These are phyloP conservation scores for Agonopterix heracliana DNA, from an alignment of 2,888 invertebrate species.

Conservation along the genomic window DNA sequence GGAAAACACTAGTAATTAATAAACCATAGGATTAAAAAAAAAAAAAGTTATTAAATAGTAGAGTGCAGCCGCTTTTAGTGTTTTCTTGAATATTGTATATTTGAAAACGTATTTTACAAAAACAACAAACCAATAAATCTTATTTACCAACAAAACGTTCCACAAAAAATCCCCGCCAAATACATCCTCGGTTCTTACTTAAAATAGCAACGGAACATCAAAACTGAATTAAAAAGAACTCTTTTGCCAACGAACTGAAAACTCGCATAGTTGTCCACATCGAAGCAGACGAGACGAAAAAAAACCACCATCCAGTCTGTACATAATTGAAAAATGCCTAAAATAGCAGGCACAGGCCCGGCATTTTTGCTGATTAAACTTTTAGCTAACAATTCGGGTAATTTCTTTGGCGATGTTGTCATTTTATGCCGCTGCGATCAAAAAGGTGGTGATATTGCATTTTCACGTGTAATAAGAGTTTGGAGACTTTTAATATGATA, in stretches of 20 bases:
- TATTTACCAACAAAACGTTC: background rate
- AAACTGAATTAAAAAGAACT: constrained; percentile 9
- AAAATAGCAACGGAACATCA: background rate
- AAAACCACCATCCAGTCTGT: constrained; percentile 17
- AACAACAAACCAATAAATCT: background rate
- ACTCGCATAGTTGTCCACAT: constrained; percentile 25
- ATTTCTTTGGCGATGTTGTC: constrained; percentile 42
- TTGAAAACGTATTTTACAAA: background rate
- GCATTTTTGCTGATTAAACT: constrained; percentile 41
- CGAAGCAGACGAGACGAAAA: constrained; percentile 21
- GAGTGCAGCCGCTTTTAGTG: too few species aligned
- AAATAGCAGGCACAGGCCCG: constrained; percentile 42
- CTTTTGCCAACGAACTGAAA: constrained; percentile 7
- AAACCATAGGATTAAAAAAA: too few species aligned
- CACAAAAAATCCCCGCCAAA: background rate
- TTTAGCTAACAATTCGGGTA: constrained; percentile 43
- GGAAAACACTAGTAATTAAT: too few species aligned
- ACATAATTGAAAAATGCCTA: constrained; percentile 68
- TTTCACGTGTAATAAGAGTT: constrained; percentile 4
- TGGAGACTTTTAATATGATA: background rate
- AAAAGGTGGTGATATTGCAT: constrained; percentile 4
- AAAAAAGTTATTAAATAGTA: too few species aligned
- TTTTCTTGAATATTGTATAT: too few species aligned
- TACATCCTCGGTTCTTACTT: background rate
- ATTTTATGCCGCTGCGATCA: constrained; percentile 18